Base-by-base conservation (phyloP, 2,113 vertebrate genomes). In the Pluvialis apricaria region DNA sequence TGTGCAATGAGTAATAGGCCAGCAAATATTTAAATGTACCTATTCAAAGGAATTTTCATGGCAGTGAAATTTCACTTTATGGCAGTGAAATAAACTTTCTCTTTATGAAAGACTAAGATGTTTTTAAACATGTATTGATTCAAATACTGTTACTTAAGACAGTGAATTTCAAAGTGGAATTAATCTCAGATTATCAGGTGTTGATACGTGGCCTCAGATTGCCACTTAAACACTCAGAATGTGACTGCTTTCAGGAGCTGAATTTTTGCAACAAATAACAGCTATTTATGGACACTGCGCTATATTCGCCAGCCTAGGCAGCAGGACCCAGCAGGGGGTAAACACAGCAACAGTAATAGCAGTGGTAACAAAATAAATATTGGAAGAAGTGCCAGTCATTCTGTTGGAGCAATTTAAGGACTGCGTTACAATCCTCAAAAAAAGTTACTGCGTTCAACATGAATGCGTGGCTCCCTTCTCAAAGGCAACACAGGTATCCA, bases 391-490 rank as follows among this genome's bases (percentile, higher is more conserved):
- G 13, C 32, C 51, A 70, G 19, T 49, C 38, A 32, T 34, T 38
- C 62, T 26, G 5, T n/a, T 18, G 8, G 32, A 86, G 34, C 21
- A 65, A 55, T 34, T 32, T 10, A 26, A 68, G 24, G 26, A 38
- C 36, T n/a, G 6, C 4, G 0, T 14, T 40, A 25, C 2, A 57
- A 32, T 10, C 29, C 40, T 61, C 25, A 10, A n/a, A 26, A 45
- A n/a, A 31, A 13, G 13, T 15, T 47, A 20, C 6, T 0, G 0
- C 6, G 26, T 28, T 83, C 31, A 18, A 1, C 10, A 12, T 2
- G 24, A 68, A 57, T 1, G 5, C 0, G 0, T 4, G 8, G 13
- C 13, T 76, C 28, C 58, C 62, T 76, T 88, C 36, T 38, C 32
- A 62, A 61, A 60, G 26, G 34, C 51, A 40, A 32, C 6, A 6